phyloP scores from a whole-genome alignment of 2,888 invertebrate genomes.

The Amblyjoppa proteus region DNA sequence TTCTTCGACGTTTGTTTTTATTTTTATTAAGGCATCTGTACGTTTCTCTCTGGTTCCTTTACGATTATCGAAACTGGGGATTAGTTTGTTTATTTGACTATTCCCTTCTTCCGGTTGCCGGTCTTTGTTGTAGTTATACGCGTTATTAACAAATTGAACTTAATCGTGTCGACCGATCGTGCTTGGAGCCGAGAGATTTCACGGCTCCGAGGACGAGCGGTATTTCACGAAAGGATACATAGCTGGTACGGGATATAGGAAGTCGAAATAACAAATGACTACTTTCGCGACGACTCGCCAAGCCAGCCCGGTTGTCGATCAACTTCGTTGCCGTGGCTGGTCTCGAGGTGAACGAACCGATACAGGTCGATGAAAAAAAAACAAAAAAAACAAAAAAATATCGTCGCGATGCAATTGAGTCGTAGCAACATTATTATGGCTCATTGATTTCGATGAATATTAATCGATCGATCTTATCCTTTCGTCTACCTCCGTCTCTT shows the following conservation, averaged over 20 bases:
- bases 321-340: constrained; percentile 17
- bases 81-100: constrained; percentile 22
- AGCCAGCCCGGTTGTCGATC: constrained; percentile 11
- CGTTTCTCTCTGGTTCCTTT: constrained; percentile 44
- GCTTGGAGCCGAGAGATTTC: not conserved
- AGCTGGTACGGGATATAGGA: constrained; percentile 60
- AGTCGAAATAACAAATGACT: constrained; percentile 72
- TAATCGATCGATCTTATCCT: constrained; percentile 56
- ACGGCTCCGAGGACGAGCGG: constrained; percentile 32
- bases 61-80: constrained; percentile 25
- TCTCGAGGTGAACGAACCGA: constrained; percentile 17
- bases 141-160: constrained; percentile 37
- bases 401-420: constrained; percentile 23
- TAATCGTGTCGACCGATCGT: constrained; percentile 39
- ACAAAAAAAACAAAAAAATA: not conserved
- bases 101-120: constrained; percentile 6
- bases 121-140: constrained; percentile 31
- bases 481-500: constrained; percentile 31
- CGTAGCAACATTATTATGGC: constrained; percentile 44
- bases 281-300: constrained; percentile 71
- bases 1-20: constrained; percentile 61
- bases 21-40: constrained; percentile 72
- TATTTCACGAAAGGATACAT: constrained; percentile 41
- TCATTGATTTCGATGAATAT: constrained; percentile 37
- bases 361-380: not conserved